Conservation (phyloP, 2,113 vertebrate species). For the Paraplagusia blochii region DNA sequence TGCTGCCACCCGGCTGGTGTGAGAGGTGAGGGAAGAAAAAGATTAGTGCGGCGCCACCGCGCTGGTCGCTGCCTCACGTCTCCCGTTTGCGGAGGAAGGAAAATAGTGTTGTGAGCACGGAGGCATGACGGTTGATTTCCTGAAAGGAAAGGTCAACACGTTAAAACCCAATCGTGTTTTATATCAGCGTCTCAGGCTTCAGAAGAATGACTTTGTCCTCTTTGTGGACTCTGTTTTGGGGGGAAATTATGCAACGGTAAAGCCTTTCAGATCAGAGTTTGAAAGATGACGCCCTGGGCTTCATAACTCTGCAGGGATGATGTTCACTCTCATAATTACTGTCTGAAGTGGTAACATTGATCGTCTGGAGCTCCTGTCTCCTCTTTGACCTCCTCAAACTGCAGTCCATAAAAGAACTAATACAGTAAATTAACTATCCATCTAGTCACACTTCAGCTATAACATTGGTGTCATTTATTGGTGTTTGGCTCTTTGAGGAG, state of each 20-base stretch:
- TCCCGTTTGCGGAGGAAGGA: background rate
- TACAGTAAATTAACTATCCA: no score
- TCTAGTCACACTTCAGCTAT: background rate
- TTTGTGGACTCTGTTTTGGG: no score
- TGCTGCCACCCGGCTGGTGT: background rate
- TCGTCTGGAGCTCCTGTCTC: background rate
- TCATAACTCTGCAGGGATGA: no score
- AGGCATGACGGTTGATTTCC: background rate
- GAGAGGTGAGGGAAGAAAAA: background rate
- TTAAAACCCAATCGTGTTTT: background rate
- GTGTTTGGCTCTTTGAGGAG: no score
- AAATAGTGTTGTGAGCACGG: background rate
- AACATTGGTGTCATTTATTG: background rate
- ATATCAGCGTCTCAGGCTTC: no score
- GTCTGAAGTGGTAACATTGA: background rate
- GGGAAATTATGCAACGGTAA: no score
- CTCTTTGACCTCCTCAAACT: background rate
- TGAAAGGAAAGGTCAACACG: background rate
- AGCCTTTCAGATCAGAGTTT: no score
- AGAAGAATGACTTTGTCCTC: no score
- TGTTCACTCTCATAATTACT: no score
- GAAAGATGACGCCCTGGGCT: no score
- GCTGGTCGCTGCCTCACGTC: background rate
- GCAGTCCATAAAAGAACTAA: background rate
- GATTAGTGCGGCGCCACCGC: background rate